Conservation (phyloP, 2,797 vertebrate genomes). For the Sebastes cheni region DNA sequence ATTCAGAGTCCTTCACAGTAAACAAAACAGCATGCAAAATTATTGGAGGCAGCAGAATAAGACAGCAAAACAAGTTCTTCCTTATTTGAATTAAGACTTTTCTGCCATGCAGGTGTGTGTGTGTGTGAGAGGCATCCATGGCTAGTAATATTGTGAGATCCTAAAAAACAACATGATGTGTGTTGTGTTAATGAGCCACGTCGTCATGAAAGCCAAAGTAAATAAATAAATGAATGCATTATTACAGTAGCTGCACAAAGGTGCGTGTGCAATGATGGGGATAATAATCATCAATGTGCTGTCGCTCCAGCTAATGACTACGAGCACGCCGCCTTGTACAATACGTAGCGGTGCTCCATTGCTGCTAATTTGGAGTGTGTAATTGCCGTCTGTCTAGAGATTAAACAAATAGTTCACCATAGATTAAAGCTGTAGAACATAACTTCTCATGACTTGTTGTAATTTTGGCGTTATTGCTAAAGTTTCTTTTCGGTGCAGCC, state of each 20-base stretch:
- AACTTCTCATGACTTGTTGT: slow-evolving; percentile 22
- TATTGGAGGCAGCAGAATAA: not conserved
- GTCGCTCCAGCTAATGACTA: slow-evolving; percentile 66
- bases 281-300: slow-evolving; percentile 62
- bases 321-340: slow-evolving; percentile 48
- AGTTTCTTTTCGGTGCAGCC: not conserved
- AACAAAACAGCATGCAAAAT: not conserved
- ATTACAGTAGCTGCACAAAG: slow-evolving; percentile 55
- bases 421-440: slow-evolving; percentile 33
- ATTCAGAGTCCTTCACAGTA: not conserved
- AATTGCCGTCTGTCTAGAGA: slow-evolving; percentile 27
- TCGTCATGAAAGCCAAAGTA: slow-evolving; percentile 33
- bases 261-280: slow-evolving; percentile 53
- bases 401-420: slow-evolving; percentile 20
- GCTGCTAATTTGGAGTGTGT: slow-evolving; percentile 41
- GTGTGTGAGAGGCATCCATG: not conserved
- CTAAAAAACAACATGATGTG: slow-evolving; percentile 1
- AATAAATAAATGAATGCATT: slow-evolving; percentile 55
- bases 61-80: not conserved
- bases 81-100: not conserved
- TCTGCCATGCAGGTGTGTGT: not conserved
- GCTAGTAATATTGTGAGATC: not conserved
- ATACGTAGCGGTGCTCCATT: slow-evolving; percentile 17
- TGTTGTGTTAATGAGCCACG: slow-evolving; percentile 49
- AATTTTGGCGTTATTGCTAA: not conserved